Percentiles rank a stretch among this genome's conserved stretches.
These are phyloP conservation scores for Elaphurus davidianus DNA, from an alignment of 2,113 vertebrate species.

Conservation along the genomic window DNA sequence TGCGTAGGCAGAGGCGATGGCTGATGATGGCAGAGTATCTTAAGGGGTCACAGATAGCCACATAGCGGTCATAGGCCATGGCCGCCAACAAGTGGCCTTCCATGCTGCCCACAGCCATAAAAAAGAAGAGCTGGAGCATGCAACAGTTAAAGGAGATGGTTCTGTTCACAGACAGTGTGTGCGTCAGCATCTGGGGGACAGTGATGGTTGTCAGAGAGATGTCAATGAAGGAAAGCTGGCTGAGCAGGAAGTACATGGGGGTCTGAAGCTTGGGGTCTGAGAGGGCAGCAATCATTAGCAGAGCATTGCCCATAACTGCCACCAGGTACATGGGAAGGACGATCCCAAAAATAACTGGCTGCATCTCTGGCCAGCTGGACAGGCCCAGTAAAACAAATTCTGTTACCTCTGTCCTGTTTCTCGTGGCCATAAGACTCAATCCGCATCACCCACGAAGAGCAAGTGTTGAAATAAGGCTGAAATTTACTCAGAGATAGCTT, in stretches of 20 bases:
- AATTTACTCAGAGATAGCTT: background rate
- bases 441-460: background rate
- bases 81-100: constrained; percentile 70
- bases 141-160: constrained; percentile 62
- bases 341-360: constrained; percentile 56
- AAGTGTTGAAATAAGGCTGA: background rate
- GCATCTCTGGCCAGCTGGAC: constrained; percentile 43
- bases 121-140: constrained; percentile 68
- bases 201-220: constrained; percentile 64
- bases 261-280: constrained; percentile 67
- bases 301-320: constrained; percentile 51
- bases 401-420: constrained; percentile 54
- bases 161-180: constrained; percentile 26
- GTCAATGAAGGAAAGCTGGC: constrained; percentile 67
- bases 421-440: constrained; percentile 29
- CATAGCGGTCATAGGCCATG: constrained; percentile 71
- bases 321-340: constrained; percentile 66
- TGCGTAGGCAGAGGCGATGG: constrained; percentile 22
- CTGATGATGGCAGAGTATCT: constrained; percentile 61
- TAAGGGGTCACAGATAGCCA: constrained; percentile 71
- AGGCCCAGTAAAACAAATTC: constrained; percentile 73
- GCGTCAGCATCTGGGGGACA: constrained; percentile 70
- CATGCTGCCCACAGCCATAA: constrained; percentile 70
- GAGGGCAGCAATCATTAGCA: constrained; percentile 53
- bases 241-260: constrained; percentile 74